These are phyloP conservation scores for Megaleporinus macrocephalus DNA, from an alignment of 2,113 vertebrate genomes.

Conservation along the genomic window DNA sequence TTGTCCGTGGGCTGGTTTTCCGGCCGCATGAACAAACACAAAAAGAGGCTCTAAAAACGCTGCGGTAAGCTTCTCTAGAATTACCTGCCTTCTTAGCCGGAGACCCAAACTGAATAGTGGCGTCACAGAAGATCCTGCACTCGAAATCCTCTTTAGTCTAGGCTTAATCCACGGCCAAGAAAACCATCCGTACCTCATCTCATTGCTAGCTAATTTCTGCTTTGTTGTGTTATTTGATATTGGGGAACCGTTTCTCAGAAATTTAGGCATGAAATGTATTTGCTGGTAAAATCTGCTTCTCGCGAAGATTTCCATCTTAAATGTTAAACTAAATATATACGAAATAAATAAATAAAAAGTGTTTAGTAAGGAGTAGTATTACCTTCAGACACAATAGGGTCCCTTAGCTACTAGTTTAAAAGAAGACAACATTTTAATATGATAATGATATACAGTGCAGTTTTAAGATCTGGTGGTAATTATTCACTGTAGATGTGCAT, in stretches of 20 bases:
- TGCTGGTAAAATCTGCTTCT: background rate
- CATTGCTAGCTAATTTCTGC: background rate
- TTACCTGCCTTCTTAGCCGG: background rate
- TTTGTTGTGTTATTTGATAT: background rate
- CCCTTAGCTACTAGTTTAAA: no score
- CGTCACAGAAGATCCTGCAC: background rate
- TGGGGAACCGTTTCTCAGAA: background rate
- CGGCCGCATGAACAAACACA: background rate
- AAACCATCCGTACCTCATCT: background rate
- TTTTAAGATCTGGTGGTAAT: no score
- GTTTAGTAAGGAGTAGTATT: background rate
- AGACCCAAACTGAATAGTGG: background rate
- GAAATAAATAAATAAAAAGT: background rate
- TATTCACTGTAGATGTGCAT: no score
- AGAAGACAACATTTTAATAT: no score
- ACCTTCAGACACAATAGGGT: background rate
- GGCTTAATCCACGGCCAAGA: background rate
- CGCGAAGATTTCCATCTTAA: background rate
- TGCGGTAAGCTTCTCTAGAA: conserved; percentile 13
- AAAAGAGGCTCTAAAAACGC: background rate
- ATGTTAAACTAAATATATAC: background rate
- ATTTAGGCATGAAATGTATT: background rate
- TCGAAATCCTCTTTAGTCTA: conserved; percentile 2
- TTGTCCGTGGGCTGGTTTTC: background rate
- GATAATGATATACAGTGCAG: background rate